Evolutionary conservation across 2,888 invertebrate genomes (phyloP), one percentile per base, ranked within the genome.

Genomic region (Dimorphilus gyrociliatus): DNA sequence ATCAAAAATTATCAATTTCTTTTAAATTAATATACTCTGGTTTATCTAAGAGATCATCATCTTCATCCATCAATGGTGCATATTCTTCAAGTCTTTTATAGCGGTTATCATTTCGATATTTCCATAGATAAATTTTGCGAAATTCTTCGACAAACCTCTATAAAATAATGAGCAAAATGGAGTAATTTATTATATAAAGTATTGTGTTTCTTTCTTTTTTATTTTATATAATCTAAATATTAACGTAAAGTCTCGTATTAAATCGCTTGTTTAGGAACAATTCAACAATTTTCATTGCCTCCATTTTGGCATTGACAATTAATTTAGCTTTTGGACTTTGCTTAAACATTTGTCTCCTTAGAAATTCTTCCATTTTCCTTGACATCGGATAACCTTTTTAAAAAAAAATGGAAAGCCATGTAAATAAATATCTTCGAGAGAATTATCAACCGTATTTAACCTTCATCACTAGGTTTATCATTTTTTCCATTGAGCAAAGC

Each of bases 211-310:
- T n/a, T n/a, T n/a, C n/a, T n/a, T n/a, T n/a, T n/a, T 21, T n/a
- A 21, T 21, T 21, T n/a, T 13, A 4, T 6, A 5, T 13, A 14
- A 26, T 27, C n/a, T 2, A 10, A 10, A 13, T 3, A 30, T 42
- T 37, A 36, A 53, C 56, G 51, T 51, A 52, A 32, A 59, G 40
- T 34, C 55, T 37, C 21, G 48, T 44, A 40, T 59, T 59, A 44
- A 59, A 59, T 19, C 53, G 48, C 36, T 53, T 56, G 39, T 55
- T 59, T 48, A 55, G 54, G 37, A 59, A 54, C 21, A 55, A 38
- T 28, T 55, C 50, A 35, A 58, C 29, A 8, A 55, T 54, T 34
- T 53, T 47, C 33, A 57, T 42, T 6, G 57, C 55, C 27, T 55
- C 52, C 28, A 48, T 40, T 36, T 60, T 60, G 23, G 56, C 58